These are phyloP conservation scores for Pollenia angustigena DNA, from an alignment of 2,888 invertebrate species.

Conservation along the genomic window DNA sequence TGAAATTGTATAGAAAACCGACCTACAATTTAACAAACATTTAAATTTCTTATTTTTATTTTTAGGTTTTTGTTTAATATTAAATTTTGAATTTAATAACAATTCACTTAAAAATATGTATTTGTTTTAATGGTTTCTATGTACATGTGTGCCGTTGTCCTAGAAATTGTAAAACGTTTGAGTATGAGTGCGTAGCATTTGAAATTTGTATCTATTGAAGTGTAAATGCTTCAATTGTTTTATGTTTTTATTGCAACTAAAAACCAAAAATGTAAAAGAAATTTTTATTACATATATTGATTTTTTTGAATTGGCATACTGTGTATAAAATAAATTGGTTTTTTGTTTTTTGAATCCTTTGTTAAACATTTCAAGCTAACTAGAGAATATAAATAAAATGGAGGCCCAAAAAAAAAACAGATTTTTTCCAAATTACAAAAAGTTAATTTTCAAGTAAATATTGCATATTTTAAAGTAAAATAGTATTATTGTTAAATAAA, in stretches of 20 bases:
- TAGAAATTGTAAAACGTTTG: background rate
- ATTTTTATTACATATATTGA: background rate
- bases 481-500: no score
- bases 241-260: background rate
- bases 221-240: conserved; percentile 50
- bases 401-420: no score
- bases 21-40: background rate
- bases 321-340: conserved; percentile 45
- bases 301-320: conserved; percentile 33
- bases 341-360: conserved; percentile 10
- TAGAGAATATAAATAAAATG: no score
- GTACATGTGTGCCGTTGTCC: background rate
- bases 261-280: background rate
- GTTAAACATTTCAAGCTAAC: background rate
- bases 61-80: background rate
- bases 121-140: background rate
- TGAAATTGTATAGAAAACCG: conserved; percentile 3
- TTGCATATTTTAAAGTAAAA: no score
- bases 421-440: no score
- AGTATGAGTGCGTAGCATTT: background rate
- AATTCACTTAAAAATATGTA: background rate
- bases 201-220: conserved; percentile 33
- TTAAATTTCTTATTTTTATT: background rate
- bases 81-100: conserved; percentile 14
- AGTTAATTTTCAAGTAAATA: no score